phyloP scores from a whole-genome alignment of 2,113 vertebrate species.

The Lycaon pictus region DNA sequence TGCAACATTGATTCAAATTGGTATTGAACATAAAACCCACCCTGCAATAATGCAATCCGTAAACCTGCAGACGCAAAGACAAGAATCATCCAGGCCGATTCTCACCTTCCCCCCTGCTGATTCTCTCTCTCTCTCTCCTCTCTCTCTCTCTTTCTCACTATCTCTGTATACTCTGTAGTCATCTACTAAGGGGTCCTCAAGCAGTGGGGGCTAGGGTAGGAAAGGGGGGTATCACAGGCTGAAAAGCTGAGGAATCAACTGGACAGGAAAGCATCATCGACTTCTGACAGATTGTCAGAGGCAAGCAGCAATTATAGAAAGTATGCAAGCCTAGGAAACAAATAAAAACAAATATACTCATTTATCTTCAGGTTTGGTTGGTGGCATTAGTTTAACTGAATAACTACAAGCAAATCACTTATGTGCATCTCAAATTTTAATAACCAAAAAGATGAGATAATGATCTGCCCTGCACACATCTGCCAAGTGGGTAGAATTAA shows the following conservation, averaged over 20 bases:
- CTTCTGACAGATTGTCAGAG: not conserved
- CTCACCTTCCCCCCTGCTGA: not conserved
- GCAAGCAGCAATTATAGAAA: not conserved
- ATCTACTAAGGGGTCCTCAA: not conserved
- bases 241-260: not conserved
- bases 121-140: not conserved
- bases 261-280: not conserved
- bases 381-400: not conserved
- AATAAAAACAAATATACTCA: not conserved
- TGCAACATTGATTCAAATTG: constrained; percentile 67
- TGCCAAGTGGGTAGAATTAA: not conserved
- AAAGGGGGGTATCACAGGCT: not conserved
- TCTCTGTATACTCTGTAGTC: not conserved
- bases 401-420: not conserved
- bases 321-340: not conserved
- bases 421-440: constrained; percentile 1
- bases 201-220: too few relatives aligned
- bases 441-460: not conserved
- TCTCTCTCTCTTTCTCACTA: not conserved
- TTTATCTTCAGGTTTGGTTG: not conserved
- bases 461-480: not conserved
- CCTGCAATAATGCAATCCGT: constrained; percentile 41
- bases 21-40: constrained; percentile 54
- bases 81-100: not conserved
- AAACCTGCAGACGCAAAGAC: constrained; percentile 49